A percentile compares a stretch with the other conserved stretches of the same genome.
These are phyloP conservation scores for Aporophyla lueneburgensis DNA, from an alignment of 2,888 invertebrate genomes.

Conservation along the genomic window DNA sequence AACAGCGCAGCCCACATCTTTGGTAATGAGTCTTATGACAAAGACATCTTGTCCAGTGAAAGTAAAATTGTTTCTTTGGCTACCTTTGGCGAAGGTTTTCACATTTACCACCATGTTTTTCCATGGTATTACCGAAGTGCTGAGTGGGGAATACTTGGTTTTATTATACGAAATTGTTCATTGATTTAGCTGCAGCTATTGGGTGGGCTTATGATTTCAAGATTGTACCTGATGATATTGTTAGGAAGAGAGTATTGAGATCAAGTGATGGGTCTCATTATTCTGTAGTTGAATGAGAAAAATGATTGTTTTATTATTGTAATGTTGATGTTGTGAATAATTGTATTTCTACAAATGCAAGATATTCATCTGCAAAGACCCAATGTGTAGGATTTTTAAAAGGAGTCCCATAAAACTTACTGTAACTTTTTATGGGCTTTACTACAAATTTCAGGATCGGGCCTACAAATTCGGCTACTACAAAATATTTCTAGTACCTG, in stretches of 20 bases:
- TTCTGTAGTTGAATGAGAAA: neutral
- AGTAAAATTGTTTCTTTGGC: slow-evolving; percentile 67
- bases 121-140: slow-evolving; percentile 78
- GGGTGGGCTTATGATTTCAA: slow-evolving; percentile 82
- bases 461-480: too few relatives aligned
- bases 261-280: slow-evolving; percentile 70
- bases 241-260: slow-evolving; percentile 61
- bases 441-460: too few relatives aligned
- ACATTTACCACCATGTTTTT: slow-evolving; percentile 79
- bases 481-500: too few relatives aligned
- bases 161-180: slow-evolving; percentile 74
- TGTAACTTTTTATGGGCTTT: too few relatives aligned
- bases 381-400: too few relatives aligned
- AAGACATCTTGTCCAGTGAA: slow-evolving; percentile 70
- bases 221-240: slow-evolving; percentile 65
- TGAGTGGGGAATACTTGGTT: slow-evolving; percentile 71
- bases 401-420: too few relatives aligned
- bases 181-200: slow-evolving; percentile 76
- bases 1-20: slow-evolving; percentile 92
- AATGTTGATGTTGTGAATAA: neutral
- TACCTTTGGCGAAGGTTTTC: slow-evolving; percentile 77
- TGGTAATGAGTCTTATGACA: slow-evolving; percentile 87
- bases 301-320: neutral
- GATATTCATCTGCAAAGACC: too few relatives aligned
- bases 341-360: neutral